Conservation (phyloP, 2,888 invertebrate species). For the Coenonympha arcania region DNA sequence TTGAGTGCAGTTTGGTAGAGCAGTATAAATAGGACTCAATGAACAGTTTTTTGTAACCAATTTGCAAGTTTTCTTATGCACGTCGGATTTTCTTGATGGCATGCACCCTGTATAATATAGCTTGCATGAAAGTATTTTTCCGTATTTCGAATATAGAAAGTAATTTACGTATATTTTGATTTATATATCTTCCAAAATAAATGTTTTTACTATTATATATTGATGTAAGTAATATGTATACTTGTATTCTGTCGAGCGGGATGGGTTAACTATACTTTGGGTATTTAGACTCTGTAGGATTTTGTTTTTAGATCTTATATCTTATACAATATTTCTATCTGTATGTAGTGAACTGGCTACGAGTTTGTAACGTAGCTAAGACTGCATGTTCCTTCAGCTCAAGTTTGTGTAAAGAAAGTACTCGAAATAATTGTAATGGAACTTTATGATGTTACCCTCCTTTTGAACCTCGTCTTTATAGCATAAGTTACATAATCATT, state of each 20-base stretch:
- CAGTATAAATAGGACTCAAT: conserved; percentile 32
- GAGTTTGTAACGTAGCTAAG: conserved; percentile 14
- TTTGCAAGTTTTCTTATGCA: conserved; percentile 37
- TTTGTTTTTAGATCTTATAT: conserved; percentile 18
- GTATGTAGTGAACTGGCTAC: conserved; percentile 21
- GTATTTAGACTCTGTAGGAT: conserved; percentile 15
- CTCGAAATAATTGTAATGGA: conserved; percentile 16
- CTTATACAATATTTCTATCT: conserved; percentile 9
- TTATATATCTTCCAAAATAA: conserved; percentile 71
- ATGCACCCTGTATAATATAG: conserved; percentile 61
- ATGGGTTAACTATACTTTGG: conserved; percentile 14
- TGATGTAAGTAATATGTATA: too few relatives aligned
- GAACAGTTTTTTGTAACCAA: conserved; percentile 21
- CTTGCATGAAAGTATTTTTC: conserved; percentile 68
- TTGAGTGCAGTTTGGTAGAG: conserved; percentile 27
- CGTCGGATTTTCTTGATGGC: conserved; percentile 43
- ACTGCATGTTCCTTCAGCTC: conserved; percentile 20
- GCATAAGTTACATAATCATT: conserved; percentile 28
- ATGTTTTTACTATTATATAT: conserved; percentile 60
- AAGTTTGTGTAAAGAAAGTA: conserved; percentile 13
- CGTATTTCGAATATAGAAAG: conserved; percentile 36
- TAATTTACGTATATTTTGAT: conserved; percentile 43
- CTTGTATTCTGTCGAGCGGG: conserved; percentile 22
- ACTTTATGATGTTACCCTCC: conserved; percentile 16
- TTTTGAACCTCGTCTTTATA: conserved; percentile 17